A percentile compares a stretch with the other conserved stretches of the same genome.
Conservation (phyloP, 37 sponge, comb jelly and placozoan species). For the Bolinopsis microptera region DNA sequence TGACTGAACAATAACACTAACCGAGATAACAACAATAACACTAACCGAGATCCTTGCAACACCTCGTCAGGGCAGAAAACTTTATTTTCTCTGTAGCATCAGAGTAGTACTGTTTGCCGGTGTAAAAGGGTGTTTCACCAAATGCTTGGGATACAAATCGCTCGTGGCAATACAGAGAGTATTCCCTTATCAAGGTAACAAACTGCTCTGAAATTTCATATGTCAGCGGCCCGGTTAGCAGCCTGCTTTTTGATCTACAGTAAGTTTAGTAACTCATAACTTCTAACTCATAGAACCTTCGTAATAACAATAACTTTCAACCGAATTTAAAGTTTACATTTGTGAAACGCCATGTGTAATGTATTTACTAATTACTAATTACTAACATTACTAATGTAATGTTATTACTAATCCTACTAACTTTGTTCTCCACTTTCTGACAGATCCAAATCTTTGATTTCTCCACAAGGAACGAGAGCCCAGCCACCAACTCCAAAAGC, state of each 20-base stretch:
- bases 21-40: no score
- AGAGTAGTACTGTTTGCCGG: constrained; percentile 47
- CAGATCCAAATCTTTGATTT: constrained; percentile 41
- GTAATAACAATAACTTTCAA: no score
- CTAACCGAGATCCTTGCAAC: constrained; percentile 56
- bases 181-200: constrained; percentile 25
- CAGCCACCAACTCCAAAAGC: constrained; percentile 53
- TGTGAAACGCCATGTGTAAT: no score
- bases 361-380: no score
- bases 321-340: no score
- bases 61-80: not conserved
- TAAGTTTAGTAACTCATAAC: no score
- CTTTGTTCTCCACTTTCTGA: constrained; percentile 1
- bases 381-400: no score
- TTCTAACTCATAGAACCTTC: no score
- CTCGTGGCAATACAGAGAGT: constrained; percentile 57
- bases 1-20: no score
- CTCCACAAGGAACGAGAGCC: constrained; percentile 39
- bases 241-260: no score
- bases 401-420: no score
- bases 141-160: constrained; percentile 49
- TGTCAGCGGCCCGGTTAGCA: no score
- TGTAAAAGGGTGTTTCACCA: constrained; percentile 37
- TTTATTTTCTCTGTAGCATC: constrained; percentile 51
- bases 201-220: constrained; percentile 36